Evolutionary conservation across 2,113 vertebrate genomes (phyloP), one percentile per base, ranked within the genome.

Genomic region (Arenaria interpres): DNA sequence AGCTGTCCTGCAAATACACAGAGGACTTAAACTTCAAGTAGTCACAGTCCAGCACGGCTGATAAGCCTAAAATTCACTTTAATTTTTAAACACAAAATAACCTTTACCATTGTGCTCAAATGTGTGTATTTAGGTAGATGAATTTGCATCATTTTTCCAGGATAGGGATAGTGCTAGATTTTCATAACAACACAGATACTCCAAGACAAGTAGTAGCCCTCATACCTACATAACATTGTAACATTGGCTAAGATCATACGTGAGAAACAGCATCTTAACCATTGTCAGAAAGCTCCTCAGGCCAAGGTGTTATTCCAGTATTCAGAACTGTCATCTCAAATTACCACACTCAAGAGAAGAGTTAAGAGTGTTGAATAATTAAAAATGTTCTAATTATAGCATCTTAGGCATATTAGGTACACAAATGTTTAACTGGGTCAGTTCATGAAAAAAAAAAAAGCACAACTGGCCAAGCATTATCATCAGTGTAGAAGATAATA

Each of bases 351-450:
- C 6, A 3, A 88, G 67, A 93, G 43, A 87, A 83, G 72, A 91
- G 84, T 94, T 90, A 94, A 81, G 81, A 81, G 45, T 60, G 33
- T 35, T 97, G 51, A 97, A 96, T 97, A 97, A 97, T 96, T 96
- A 4, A 96, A 91, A 89, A 68, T 75, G 20, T 62, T 92, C 93
- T 72, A 92, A 75, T 90, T 92, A 92, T 91, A 95, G 57, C 41
- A 89, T 85, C 62, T 73, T 53, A 30, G 57, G 81, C 77, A 89
- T 64, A 91, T 89, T 64, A 93, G 85, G 84, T 72, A 85, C 37
- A 89, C 15, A 78, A 93, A 62, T 23, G 4, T 85, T 78, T 89
- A 90, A 90, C 35, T 82, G 69, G 66, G 80, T 91, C 89, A 89
- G n/a, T 81, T 92, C 1, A 10, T 59, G 8, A 4, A 8, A 12